A percentile compares a stretch with the other conserved stretches of the same genome.
phyloP scores from a whole-genome alignment of 2,888 invertebrate species.

The Drymonia ruficornis region DNA sequence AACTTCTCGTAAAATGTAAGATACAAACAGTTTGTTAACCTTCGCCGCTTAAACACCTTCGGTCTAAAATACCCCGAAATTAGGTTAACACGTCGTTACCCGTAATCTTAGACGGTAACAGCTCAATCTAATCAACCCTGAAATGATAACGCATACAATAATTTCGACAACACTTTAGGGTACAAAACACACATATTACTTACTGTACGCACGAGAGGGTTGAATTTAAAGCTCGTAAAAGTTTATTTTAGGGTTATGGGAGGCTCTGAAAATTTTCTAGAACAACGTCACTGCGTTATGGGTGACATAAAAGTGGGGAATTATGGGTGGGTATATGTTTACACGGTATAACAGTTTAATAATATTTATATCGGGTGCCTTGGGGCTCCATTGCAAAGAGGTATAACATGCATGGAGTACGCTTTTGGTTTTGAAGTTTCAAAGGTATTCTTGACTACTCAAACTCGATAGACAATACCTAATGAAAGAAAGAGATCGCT shows the following conservation, averaged over 20 bases:
- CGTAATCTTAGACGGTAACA: slow-evolving; percentile 19
- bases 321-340: slow-evolving; percentile 15
- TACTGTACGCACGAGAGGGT: slow-evolving; percentile 17
- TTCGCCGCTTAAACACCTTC: too few species aligned
- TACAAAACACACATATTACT: slow-evolving; percentile 6
- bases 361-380: slow-evolving; percentile 8
- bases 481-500: too few species aligned
- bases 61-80: slow-evolving; percentile 10
- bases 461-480: too few species aligned
- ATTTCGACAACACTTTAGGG: slow-evolving; percentile 1
- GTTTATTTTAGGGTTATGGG: slow-evolving; percentile 37
- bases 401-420: too few species aligned
- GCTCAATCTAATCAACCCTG: slow-evolving; percentile 34
- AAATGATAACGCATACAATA: slow-evolving; percentile 9
- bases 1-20: too few species aligned
- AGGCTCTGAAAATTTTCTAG: slow-evolving; percentile 21
- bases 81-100: slow-evolving; percentile 16
- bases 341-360: slow-evolving; percentile 12
- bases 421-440: too few species aligned
- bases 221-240: slow-evolving; percentile 39
- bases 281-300: slow-evolving; percentile 25
- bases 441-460: too few species aligned
- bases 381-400: not conserved
- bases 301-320: slow-evolving; percentile 21
- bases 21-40: too few species aligned